Base-by-base conservation (phyloP, 2,888 invertebrate species). In the Microctonus aethiopoides region DNA sequence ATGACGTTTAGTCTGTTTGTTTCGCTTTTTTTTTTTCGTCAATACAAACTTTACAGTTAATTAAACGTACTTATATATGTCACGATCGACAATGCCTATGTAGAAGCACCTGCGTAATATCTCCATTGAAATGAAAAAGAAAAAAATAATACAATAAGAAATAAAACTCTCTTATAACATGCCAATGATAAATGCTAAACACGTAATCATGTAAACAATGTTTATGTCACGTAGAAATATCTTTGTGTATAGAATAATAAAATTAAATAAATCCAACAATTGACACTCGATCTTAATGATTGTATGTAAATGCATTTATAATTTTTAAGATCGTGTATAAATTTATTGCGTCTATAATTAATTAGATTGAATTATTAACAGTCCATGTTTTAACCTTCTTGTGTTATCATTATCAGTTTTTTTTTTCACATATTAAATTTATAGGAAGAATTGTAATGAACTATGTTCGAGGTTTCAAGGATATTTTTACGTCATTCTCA, bases 31-130 rank as follows among this genome's bases (percentile, higher is more conserved):
- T 54, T 54, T 64, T 62, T 64, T 63, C 65, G 54, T 59, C 39
- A 65, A 70, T 51, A 64, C 22, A 71, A 72, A 66, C 54, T 65
- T 62, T 52, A 68, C 63, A 74, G 66, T 64, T 64, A 51, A 67
- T 61, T 16, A 64, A 70, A 65, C 60, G 52, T 63, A 71, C 65
- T 59, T 65, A 65, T 46, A 46, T 46, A 46, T 46, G 61, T 62
- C 56, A 70, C 63, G 51, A 67, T 67, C 68, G 65, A 67, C 56
- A 72, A 59, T 64, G 57, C 59, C 39, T 64, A 51, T 51, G 16
- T 29, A 34, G 29, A 59, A 69, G 64, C 64, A 65, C 60, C 52
- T 61, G 60, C 66, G 46, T 60, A 69, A 46, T n/a, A 68, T 68
- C 32, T 16, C 32, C 67, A 61, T 68, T 16, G 52, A 54, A 54